Conservation (phyloP, 2,888 invertebrate species). For the Stenodera caucasica region DNA sequence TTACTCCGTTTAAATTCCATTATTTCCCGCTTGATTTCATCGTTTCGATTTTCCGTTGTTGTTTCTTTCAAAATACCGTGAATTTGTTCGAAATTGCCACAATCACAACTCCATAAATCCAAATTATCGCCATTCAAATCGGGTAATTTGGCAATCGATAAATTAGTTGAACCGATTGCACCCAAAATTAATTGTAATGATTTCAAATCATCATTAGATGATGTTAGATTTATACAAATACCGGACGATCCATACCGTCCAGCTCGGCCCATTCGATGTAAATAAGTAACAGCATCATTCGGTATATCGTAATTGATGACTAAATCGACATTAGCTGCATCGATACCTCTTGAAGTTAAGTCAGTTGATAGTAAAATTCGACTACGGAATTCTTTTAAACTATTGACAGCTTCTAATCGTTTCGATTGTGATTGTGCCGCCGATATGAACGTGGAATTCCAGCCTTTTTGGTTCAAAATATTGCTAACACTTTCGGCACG, state of each 20-base stretch:
- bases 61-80: slow-evolving; percentile 34
- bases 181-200: slow-evolving; percentile 63
- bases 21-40: slow-evolving; percentile 29
- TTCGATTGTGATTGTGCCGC: slow-evolving; percentile 79
- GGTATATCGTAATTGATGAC: slow-evolving; percentile 93
- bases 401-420: slow-evolving; percentile 73
- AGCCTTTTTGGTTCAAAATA: slow-evolving; percentile 70
- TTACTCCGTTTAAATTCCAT: slow-evolving; percentile 26
- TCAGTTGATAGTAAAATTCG: slow-evolving; percentile 90
- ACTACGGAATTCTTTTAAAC: slow-evolving; percentile 78
- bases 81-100: slow-evolving; percentile 39
- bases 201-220: slow-evolving; percentile 65
- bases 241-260: slow-evolving; percentile 91
- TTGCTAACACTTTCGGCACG: slow-evolving; percentile 80
- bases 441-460: slow-evolving; percentile 76
- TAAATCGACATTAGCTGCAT: slow-evolving; percentile 89
- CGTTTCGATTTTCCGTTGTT: slow-evolving; percentile 7
- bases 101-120: slow-evolving; percentile 46
- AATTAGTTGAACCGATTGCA: slow-evolving; percentile 59
- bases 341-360: slow-evolving; percentile 90
- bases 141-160: slow-evolving; percentile 59
- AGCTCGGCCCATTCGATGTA: slow-evolving; percentile 94
- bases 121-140: slow-evolving; percentile 39
- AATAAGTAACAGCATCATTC: slow-evolving; percentile 75
- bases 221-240: slow-evolving; percentile 73